A percentile compares a stretch with the other conserved stretches of the same genome.
Conservation (phyloP, 2,113 vertebrate species). For the Phylloscopus whistleri region DNA sequence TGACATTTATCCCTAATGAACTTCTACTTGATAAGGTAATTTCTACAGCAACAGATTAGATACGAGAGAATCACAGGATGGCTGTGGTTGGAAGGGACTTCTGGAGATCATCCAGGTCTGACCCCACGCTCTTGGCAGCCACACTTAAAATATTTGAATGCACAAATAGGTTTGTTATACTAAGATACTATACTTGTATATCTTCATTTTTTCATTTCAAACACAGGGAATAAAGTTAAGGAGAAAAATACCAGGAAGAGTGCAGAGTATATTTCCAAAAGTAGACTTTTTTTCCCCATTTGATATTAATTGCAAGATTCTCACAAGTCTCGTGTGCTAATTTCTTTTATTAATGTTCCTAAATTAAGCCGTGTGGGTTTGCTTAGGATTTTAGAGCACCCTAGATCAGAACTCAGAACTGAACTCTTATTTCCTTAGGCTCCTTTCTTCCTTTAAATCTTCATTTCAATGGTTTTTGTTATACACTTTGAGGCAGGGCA, state of each 20-base stretch:
- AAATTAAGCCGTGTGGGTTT: background rate
- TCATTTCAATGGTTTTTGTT: background rate
- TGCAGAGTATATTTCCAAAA: background rate
- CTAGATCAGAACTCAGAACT: background rate
- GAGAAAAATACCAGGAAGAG: background rate
- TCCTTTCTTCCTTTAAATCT: background rate
- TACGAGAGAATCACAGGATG: background rate
- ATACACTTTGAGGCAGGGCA: background rate
- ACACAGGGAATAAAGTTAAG: background rate
- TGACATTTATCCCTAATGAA: background rate
- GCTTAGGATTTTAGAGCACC: background rate
- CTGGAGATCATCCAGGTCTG: background rate
- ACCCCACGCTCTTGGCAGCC: background rate
- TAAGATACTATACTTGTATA: background rate
- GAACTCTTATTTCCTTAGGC: background rate
- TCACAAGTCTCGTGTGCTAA: background rate
- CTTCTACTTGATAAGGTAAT: background rate
- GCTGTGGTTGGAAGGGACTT: background rate
- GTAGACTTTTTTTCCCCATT: background rate
- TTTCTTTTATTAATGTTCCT: background rate
- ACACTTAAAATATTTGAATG: background rate
- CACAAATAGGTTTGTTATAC: background rate
- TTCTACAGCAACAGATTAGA: background rate
- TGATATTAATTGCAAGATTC: background rate
- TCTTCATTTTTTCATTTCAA: background rate